Conservation (phyloP, 2,113 vertebrate genomes). For the Chlorodrepanis virens region DNA sequence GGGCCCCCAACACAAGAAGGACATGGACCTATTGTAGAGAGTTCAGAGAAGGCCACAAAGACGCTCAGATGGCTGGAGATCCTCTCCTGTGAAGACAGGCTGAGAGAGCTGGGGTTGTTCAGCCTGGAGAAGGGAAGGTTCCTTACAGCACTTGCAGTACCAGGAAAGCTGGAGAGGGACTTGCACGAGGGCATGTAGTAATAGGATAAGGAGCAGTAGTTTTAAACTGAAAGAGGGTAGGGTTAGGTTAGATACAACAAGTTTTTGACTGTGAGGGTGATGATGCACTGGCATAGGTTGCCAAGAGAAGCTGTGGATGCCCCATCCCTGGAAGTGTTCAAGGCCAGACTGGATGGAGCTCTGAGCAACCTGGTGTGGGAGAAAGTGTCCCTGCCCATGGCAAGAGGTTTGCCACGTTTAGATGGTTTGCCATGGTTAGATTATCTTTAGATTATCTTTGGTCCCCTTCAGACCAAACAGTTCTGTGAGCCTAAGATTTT, state of each 20-base stretch:
- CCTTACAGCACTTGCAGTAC: not conserved
- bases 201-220: not conserved
- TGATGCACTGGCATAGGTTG: not conserved
- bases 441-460: not conserved
- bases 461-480: not conserved
- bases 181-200: fast-evolving
- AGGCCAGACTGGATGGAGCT: not conserved
- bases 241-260: not conserved
- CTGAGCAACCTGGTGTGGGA: not conserved
- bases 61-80: not conserved
- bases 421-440: not conserved
- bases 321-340: not conserved
- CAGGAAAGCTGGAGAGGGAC: not conserved
- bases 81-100: not conserved
- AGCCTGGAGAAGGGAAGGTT: not conserved
- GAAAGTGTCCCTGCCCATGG: not conserved
- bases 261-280: not conserved
- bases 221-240: not conserved
- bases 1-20: not conserved
- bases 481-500: not conserved
- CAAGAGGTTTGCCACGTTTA: not conserved
- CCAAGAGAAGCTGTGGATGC: not conserved
- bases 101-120: not conserved
- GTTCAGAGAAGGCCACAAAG: not conserved
- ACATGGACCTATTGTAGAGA: not conserved